phyloP scores from a whole-genome alignment of 2,113 vertebrate genomes.

The Nothobranchius kuhntae region DNA sequence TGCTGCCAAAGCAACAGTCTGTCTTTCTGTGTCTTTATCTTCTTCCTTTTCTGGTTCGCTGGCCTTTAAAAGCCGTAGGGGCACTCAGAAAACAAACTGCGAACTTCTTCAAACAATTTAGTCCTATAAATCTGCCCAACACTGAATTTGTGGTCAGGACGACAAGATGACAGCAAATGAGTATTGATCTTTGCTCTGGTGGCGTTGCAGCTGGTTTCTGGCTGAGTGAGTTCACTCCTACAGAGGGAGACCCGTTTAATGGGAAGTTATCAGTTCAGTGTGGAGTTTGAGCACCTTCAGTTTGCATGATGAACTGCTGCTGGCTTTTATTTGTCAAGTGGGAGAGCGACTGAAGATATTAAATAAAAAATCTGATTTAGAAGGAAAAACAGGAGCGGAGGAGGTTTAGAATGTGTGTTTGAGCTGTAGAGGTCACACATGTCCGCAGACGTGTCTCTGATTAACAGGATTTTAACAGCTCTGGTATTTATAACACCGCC shows the following conservation, averaged over 20 bases:
- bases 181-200: slow-evolving; percentile 65
- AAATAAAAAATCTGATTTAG: background rate
- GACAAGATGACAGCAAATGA: slow-evolving; percentile 68
- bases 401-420: slow-evolving; percentile 2
- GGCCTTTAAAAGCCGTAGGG: slow-evolving; percentile 35
- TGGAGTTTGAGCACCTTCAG: slow-evolving; percentile 43
- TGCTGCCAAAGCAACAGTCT: slow-evolving; percentile 17
- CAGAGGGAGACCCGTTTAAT: slow-evolving; percentile 60
- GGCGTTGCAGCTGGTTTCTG: slow-evolving; percentile 58
- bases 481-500: slow-evolving; percentile 38
- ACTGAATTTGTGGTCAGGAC: slow-evolving; percentile 34
- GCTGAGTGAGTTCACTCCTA: slow-evolving; percentile 60
- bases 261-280: slow-evolving; percentile 58
- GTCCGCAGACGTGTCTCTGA: slow-evolving; percentile 9
- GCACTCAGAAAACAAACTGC: slow-evolving; percentile 40
- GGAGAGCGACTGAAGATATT: background rate
- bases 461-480: slow-evolving; percentile 42
- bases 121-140: slow-evolving; percentile 48
- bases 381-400: background rate
- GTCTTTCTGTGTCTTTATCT: slow-evolving; percentile 9
- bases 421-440: slow-evolving; percentile 30
- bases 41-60: background rate
- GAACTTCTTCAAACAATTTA: slow-evolving; percentile 57
- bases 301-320: slow-evolving; percentile 39
- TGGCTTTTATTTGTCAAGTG: slow-evolving; percentile 27